Percentiles rank a stretch among this genome's conserved stretches.
These are phyloP conservation scores for Chiridota heheva DNA, from an alignment of 35 echinoderm and acorn worm species.

Conservation along the genomic window DNA sequence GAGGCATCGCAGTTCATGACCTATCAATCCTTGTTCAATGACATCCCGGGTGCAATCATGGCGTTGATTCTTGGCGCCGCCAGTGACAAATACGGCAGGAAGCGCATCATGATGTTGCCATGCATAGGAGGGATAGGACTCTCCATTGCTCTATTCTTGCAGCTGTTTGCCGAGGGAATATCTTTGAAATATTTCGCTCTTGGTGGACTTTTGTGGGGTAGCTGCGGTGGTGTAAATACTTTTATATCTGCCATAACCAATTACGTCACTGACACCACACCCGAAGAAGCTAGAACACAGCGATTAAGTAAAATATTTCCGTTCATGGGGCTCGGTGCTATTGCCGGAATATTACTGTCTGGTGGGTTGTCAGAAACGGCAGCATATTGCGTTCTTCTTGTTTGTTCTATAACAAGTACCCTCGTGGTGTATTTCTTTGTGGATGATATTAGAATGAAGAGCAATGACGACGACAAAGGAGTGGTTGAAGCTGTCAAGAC, in stretches of 20 bases:
- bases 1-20: constrained; percentile 57
- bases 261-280: constrained; percentile 84
- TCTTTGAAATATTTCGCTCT: constrained; percentile 35
- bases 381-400: constrained; percentile 13
- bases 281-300: constrained; percentile 58
- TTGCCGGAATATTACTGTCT: constrained; percentile 58
- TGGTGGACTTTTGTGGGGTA: constrained; percentile 35
- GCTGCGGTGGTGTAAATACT: constrained; percentile 70
- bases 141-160: constrained; percentile 32
- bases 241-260: constrained; percentile 62
- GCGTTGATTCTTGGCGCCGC: constrained; percentile 64
- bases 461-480: background rate
- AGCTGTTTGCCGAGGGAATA: constrained; percentile 6
- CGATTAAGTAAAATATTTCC: constrained; percentile 59
- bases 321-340: constrained; percentile 73
- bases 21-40: constrained; percentile 39
- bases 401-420: constrained; percentile 15
- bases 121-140: constrained; percentile 36
- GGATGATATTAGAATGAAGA: background rate
- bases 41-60: constrained; percentile 60
- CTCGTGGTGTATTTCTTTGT: constrained; percentile 21
- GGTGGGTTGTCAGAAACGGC: constrained; percentile 62
- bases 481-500: background rate
- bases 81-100: constrained; percentile 76
- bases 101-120: constrained; percentile 61